Evolutionary conservation across 2,113 vertebrate genomes (phyloP), one percentile per base, ranked within the genome.

Genomic region (Sminthopsis crassicaudata): DNA sequence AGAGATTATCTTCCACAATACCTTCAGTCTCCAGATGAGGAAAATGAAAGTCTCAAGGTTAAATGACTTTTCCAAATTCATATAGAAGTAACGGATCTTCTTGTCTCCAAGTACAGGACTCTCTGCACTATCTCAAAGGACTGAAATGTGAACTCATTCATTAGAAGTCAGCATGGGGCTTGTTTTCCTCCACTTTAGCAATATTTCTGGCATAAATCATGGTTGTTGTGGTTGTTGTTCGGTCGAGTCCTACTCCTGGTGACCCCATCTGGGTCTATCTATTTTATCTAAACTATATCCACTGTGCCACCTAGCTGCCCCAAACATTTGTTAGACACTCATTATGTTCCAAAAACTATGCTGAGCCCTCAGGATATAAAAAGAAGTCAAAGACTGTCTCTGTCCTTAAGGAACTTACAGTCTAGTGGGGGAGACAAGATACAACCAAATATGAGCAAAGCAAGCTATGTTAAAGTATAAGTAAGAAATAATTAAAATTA

Each of bases 101-200:
- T 67, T 84, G 67, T 7, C 67, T 84, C 67, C 67, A 84, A 84
- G 67, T 84, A n/a, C 19, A 42, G 67, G 19, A 1, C 67, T 84
- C 16, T 42, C 67, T 76, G 5, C 0, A 8, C 19, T 42, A 42
- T 42, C 67, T 84, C 67, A 93, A 94, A 93, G 91, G 95, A 93
- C 27, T 36, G 90, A 92, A 95, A 88, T 46, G 26, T 5, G 90
- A 92, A 51, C 53, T 96, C 54, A 95, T 91, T 52, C 46, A 51
- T 88, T 51, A 6, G 1, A 91, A 90, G 42, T 23, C 12, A 53
- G 3, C 48, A 19, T 52, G 55, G 92, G 46, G 27, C 88, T 50
- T 57, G 60, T 36, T 53, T 95, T 50, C 46, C 90, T 57, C 57
- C 8, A 46, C 60, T n/a, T 60, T 93, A 46, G 51, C 60, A 54